Conservation (phyloP, 2,888 invertebrate genomes). For the Sarcophaga carnaria region DNA sequence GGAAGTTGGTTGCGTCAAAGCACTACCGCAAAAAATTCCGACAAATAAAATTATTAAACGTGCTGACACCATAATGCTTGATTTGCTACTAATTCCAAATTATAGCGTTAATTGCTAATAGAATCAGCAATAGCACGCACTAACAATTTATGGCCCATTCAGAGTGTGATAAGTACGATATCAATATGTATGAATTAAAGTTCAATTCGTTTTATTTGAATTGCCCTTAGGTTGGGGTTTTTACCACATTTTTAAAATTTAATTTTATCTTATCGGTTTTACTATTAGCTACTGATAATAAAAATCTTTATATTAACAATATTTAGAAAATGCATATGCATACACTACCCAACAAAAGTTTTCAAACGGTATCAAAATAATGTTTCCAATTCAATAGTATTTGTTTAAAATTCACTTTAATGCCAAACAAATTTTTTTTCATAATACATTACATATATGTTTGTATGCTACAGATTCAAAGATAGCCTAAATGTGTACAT, state of each 20-base stretch:
- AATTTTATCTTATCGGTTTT: conserved; percentile 34
- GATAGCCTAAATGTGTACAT: too few relatives aligned
- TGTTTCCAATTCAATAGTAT: too few relatives aligned
- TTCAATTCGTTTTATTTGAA: neutral
- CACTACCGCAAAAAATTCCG: conserved; percentile 20
- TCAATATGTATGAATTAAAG: conserved; percentile 30
- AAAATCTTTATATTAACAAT: too few relatives aligned
- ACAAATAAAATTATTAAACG: conserved; percentile 37
- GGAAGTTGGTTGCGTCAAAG: conserved; percentile 56
- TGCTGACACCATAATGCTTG: conserved; percentile 62
- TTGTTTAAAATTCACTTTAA: too few relatives aligned
- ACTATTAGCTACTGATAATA: neutral
- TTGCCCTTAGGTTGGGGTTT: neutral
- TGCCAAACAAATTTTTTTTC: too few relatives aligned
- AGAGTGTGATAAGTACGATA: neutral
- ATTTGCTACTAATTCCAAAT: conserved; percentile 9
- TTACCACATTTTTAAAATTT: neutral
- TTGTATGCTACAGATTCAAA: too few relatives aligned
- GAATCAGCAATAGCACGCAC: neutral
- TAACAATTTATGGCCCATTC: conserved; percentile 26
- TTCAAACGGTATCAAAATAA: too few relatives aligned
- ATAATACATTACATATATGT: too few relatives aligned
- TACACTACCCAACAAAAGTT: too few relatives aligned
- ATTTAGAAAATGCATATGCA: too few relatives aligned
- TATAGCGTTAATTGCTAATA: neutral